These are phyloP conservation scores for Danaus melanippus DNA, from an alignment of 1,140 invertebrate species.

Conservation along the genomic window DNA sequence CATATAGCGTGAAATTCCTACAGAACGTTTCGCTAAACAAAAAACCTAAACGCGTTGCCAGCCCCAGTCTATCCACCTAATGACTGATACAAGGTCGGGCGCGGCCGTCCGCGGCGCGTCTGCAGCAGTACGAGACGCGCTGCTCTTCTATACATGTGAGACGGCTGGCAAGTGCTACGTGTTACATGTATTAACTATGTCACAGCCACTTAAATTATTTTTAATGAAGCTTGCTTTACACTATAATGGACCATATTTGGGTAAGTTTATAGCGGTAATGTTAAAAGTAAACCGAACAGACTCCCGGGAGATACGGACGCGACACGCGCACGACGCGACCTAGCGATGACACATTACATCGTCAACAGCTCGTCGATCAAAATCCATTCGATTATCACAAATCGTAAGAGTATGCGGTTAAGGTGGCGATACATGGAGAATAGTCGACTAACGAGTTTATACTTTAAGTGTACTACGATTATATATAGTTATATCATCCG, in stretches of 20 bases:
- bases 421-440: not conserved
- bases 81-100: not conserved
- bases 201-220: conserved; percentile 57
- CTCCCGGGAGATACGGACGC: too few species aligned
- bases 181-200: conserved; percentile 49
- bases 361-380: too few species aligned
- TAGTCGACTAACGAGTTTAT: too few species aligned
- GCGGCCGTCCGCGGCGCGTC: not conserved
- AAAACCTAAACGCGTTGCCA: conserved; percentile 27
- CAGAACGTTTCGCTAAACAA: conserved; percentile 33
- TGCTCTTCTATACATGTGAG: conserved; percentile 8
- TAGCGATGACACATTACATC: too few species aligned
- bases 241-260: conserved; percentile 28
- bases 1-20: conserved; percentile 28
- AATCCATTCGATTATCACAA: too few species aligned
- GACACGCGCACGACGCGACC: too few species aligned
- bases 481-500: not conserved
- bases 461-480: too few species aligned
- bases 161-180: conserved; percentile 30
- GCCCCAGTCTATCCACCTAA: conserved; percentile 3
- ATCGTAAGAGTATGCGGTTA: not conserved
- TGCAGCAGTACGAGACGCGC: too few species aligned
- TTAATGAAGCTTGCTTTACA: conserved; percentile 36
- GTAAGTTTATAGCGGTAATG: too few species aligned
- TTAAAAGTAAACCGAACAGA: too few species aligned